Percentiles rank a stretch among this genome's conserved stretches.
These are phyloP conservation scores for Pagetopsis macropterus DNA, from an alignment of 2,797 vertebrate species.

Conservation along the genomic window DNA sequence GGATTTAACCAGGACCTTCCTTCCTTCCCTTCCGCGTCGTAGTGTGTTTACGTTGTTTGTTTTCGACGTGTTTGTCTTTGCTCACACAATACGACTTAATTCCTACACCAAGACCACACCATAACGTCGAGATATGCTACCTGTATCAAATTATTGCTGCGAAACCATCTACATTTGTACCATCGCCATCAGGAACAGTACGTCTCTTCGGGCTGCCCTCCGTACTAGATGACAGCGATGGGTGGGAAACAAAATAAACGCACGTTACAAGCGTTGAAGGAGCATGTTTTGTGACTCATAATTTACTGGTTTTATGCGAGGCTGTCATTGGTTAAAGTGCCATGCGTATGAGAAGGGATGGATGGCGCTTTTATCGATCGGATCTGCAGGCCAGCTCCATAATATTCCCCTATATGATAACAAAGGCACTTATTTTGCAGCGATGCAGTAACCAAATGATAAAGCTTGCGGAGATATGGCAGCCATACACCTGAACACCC, in stretches of 20 bases:
- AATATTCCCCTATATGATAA: conserved; percentile 58
- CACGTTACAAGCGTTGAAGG: conserved; percentile 11
- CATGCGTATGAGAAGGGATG: conserved; percentile 42
- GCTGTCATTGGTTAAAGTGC: conserved; percentile 48
- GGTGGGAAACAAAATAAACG: conserved; percentile 55
- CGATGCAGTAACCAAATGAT: conserved; percentile 11
- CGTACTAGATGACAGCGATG: conserved; percentile 57
- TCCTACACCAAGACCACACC: fast-evolving
- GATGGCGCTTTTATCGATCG: conserved; percentile 69
- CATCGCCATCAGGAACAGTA: conserved; percentile 57
- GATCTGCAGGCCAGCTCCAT: conserved; percentile 56
- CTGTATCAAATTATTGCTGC: not conserved
- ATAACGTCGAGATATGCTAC: conserved; percentile 25
- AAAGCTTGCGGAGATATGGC: not conserved
- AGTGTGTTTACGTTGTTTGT: conserved; percentile 73
- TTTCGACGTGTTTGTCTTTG: conserved; percentile 10
- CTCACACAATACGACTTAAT: not conserved
- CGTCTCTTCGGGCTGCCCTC: conserved; percentile 46
- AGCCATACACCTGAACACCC: conserved; percentile 16
- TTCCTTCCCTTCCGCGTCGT: conserved; percentile 78
- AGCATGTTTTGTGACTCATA: not conserved
- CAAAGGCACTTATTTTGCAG: conserved; percentile 64
- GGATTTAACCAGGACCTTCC: conserved; percentile 83
- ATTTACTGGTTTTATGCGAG: conserved; percentile 5
- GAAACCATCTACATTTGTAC: conserved; percentile 33